Base-by-base conservation (phyloP, 2,797 vertebrate genomes). In the Thalassophryne amazonica region DNA sequence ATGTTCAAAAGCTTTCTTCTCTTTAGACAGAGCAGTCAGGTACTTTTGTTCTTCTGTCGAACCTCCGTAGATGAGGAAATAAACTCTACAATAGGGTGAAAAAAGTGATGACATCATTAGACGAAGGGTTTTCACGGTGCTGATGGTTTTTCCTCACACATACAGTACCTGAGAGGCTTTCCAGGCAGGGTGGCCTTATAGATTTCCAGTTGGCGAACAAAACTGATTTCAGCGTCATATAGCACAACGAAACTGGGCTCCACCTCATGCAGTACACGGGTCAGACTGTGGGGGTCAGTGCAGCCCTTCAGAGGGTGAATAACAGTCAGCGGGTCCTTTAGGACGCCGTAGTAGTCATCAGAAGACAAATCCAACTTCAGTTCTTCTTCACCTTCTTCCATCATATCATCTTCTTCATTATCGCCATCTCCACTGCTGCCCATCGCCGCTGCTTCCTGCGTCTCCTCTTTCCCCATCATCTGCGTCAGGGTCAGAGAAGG, bases 21-120 rank as follows among this genome's bases (percentile, higher is more conserved):
- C 97, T 54, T 95, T 96, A 6, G 94, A 90, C 49, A 99, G 86
- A 1, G 89, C 71, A 1, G 97, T 99, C 68, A 99, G 93, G 49
- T 99, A 99, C 38, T 94, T 91, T 63, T 99, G 97, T 42, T 99
- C 97, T 73, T 99, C 96, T 0, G 95, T 95, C 0, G 97, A 99
- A 32, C 95, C 95, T 28, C 95, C 95, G 1, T 98, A 99, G 34
- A 99, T 93, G 4, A 99, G 93, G 76, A 99, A 98, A 80, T 99
- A 99, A 65, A 99, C 97, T 77, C 97, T 94, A 22, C n/a, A n/a
- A n/a, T n/a, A n/a, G n/a, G n/a, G n/a, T n/a, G n/a, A n/a, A n/a
- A n/a, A n/a, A n/a, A n/a, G n/a, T n/a, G n/a, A n/a, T 11, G 18
- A n/a, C 27, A 11, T 16, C 10, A 24, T n/a, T n/a, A n/a, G n/a